Conservation (phyloP, 1,140 invertebrate genomes). For the Achroia grisella region DNA sequence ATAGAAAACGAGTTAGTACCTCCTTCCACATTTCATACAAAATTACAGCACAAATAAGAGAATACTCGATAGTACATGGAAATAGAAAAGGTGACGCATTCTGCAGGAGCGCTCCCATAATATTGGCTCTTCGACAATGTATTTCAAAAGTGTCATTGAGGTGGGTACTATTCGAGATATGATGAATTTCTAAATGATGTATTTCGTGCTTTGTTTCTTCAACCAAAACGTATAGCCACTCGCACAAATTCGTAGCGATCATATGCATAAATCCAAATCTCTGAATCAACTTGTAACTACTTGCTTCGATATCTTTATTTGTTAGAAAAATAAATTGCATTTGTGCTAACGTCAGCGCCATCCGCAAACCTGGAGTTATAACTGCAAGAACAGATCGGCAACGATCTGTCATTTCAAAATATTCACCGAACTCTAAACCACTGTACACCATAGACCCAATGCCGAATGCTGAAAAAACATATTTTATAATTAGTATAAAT, state of each 20-base stretch:
- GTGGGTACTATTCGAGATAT: slow-evolving; percentile 17
- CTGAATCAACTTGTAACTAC: slow-evolving; percentile 78
- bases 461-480: slow-evolving; percentile 75
- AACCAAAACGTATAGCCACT: slow-evolving; percentile 87
- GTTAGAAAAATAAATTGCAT: slow-evolving; percentile 85
- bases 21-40: slow-evolving; percentile 89
- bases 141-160: slow-evolving; percentile 21
- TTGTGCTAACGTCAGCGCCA: slow-evolving; percentile 79
- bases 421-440: slow-evolving; percentile 81
- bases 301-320: slow-evolving; percentile 77
- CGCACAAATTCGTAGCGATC: slow-evolving; percentile 87
- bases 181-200: slow-evolving; percentile 73
- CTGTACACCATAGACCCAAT: slow-evolving; percentile 84
- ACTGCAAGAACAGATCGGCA: slow-evolving; percentile 76
- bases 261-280: slow-evolving; percentile 89
- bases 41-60: slow-evolving; percentile 88
- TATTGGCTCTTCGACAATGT: slow-evolving; percentile 71
- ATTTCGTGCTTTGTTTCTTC: slow-evolving; percentile 89
- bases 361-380: slow-evolving; percentile 76
- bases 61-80: slow-evolving; percentile 93
- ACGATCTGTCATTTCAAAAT: slow-evolving; percentile 75
- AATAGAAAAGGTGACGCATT: slow-evolving; percentile 90
- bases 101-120: slow-evolving; percentile 82
- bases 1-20: no score
- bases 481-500: background rate